Percentiles rank a stretch among this genome's conserved stretches.
Evolutionary conservation across 2,113 vertebrate species (phyloP).

Genomic region (Dromas ardeola): DNA sequence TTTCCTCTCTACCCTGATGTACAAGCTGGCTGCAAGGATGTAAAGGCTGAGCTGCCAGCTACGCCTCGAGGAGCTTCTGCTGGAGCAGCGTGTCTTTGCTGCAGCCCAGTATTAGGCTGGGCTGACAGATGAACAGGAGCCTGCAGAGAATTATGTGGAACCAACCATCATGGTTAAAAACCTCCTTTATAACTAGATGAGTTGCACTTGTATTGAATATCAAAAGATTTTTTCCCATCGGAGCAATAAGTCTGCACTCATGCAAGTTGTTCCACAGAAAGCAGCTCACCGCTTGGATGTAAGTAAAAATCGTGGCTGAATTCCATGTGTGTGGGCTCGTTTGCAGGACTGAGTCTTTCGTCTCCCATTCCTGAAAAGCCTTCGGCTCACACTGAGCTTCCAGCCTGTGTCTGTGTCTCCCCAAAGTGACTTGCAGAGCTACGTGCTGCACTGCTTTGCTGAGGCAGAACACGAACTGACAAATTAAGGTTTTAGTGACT

Average conservation of each 20-base stretch:
- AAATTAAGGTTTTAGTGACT: constrained; percentile 14
- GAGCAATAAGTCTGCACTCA: background rate
- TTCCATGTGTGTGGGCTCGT: background rate
- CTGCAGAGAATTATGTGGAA: background rate
- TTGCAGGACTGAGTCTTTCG: background rate
- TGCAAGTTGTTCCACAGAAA: background rate
- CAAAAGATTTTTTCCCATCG: background rate
- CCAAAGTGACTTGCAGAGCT: background rate
- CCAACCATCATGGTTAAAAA: background rate
- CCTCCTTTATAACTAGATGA: background rate
- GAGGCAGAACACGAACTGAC: background rate
- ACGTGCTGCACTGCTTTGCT: background rate
- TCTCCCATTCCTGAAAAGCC: background rate
- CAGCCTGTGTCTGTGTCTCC: background rate
- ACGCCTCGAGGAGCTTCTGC: background rate
- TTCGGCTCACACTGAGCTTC: background rate
- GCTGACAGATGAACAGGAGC: background rate
- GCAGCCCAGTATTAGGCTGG: background rate
- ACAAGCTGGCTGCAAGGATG: background rate
- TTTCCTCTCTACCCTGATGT: background rate
- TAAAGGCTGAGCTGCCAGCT: background rate
- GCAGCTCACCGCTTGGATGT: background rate
- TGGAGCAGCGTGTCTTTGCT: background rate
- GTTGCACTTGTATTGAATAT: background rate
- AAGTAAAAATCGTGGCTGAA: background rate